Conservation (phyloP, 2,888 invertebrate species). For the Amphipyra tragopoginis region DNA sequence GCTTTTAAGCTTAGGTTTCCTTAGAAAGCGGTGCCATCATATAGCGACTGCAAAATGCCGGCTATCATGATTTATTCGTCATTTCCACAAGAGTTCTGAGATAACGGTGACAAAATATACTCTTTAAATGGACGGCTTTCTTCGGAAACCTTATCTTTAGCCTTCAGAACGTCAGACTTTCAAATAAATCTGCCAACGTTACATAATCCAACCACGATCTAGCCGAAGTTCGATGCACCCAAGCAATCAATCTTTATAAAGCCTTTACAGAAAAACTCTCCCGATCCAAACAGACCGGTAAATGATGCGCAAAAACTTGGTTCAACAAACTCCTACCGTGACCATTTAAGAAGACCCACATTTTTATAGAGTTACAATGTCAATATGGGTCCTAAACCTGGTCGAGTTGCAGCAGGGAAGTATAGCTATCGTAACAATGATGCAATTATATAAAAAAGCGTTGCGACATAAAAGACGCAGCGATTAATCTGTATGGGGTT, state of each 20-base stretch:
- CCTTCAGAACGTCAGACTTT: conserved; percentile 12
- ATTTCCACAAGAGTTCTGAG: too few relatives aligned
- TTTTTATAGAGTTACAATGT: not conserved
- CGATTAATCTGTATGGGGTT: conserved; percentile 50
- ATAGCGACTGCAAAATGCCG: too few relatives aligned
- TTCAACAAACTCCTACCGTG: conserved; percentile 77
- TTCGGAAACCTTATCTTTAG: too few relatives aligned
- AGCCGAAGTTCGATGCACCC: conserved; percentile 67
- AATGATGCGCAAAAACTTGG: conserved; percentile 75
- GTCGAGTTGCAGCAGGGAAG: conserved; percentile 44
- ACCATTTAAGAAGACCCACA: conserved; percentile 17
- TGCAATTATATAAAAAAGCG: conserved; percentile 58
- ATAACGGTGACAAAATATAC: too few relatives aligned
- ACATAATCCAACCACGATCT: conserved; percentile 15
- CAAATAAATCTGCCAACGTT: conserved; percentile 2
- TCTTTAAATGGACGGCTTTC: too few relatives aligned
- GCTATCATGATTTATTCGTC: too few relatives aligned
- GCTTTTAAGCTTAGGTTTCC: too few relatives aligned
- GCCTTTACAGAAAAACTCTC: conserved; percentile 68
- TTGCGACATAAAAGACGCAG: conserved; percentile 42
- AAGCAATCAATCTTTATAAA: conserved; percentile 65
- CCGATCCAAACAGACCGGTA: conserved; percentile 69
- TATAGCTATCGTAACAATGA: conserved; percentile 62
- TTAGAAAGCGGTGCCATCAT: too few relatives aligned
- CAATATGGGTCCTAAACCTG: conserved; percentile 23